These are phyloP conservation scores for Leptestheria dahalacensis DNA, from an alignment of 1,140 invertebrate genomes.

Conservation along the genomic window DNA sequence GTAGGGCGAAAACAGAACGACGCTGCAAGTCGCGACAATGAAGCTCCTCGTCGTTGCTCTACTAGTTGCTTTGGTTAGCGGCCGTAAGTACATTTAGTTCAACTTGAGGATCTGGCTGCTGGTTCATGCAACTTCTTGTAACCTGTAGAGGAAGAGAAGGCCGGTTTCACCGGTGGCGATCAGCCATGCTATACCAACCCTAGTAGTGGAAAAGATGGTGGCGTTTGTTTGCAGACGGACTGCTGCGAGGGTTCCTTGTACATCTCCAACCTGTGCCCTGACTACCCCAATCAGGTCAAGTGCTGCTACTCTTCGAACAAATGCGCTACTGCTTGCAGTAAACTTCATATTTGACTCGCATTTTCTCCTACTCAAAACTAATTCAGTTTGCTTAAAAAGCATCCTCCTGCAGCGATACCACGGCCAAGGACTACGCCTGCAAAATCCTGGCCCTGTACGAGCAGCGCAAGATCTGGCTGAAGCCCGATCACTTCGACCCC, in stretches of 20 bases:
- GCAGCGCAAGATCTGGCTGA: constrained; percentile 10
- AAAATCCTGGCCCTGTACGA: constrained; percentile 14
- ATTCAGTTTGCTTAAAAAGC: constrained; percentile 2
- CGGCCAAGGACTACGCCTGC: constrained; percentile 12
- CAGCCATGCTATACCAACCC: constrained; percentile 17
- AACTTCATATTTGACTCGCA: too few relatives aligned
- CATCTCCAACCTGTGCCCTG: constrained; percentile 17
- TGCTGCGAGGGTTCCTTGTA: constrained; percentile 15
- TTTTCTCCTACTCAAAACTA: too few relatives aligned
- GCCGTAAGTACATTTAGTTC: neutral
- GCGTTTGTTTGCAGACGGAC: constrained; percentile 16
- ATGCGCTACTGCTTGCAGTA: constrained; percentile 5
- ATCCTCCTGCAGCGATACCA: constrained; percentile 8
- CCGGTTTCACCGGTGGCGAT: constrained; percentile 6
- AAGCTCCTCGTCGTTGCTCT: too few relatives aligned
- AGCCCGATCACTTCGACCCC: constrained; percentile 11
- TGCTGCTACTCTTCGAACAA: constrained; percentile 17
- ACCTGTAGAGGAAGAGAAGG: neutral
- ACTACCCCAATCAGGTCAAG: constrained; percentile 13
- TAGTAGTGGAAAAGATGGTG: constrained; percentile 14
- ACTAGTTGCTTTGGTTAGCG: too few relatives aligned
- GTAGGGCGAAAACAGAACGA: too few relatives aligned
- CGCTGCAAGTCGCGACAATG: too few relatives aligned
- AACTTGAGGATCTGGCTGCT: too few relatives aligned
- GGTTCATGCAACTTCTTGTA: neutral